Evolutionary conservation across 2,888 invertebrate genomes (phyloP), one percentile per base, ranked within the genome.

Genomic region (Graphium colonna): DNA sequence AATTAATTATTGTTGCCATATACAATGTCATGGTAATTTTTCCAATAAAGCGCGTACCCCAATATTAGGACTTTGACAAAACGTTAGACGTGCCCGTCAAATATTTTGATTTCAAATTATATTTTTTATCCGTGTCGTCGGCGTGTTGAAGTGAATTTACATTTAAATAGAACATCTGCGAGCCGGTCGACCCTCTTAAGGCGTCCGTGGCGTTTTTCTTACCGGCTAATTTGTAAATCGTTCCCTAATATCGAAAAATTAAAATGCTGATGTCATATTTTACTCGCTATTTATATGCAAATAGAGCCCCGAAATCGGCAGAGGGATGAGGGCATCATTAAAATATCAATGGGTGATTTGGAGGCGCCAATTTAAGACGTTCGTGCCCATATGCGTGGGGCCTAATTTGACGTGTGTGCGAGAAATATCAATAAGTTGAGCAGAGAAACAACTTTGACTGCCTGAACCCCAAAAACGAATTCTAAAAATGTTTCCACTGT

Each of bases 211-310:
- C 81, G 73, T 83, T 87, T 86, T 88, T 86, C 88, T 89, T 85
- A 82, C 79, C 78, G 80, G 85, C 86, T 89, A 89, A 88, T 89
- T 89, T 88, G 86, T 84, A 88, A 88, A 89, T 88, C 87, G 84
- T 73, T 80, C 69, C 82, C 86, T 88, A 85, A 88, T 88, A 88
- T 89, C 75, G 81, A 76, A 83, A 87, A 87, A 88, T 89, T 89
- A 86, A 87, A 88, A 89, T 88, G 88, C 87, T 87, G 88, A 89
- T 87, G 87, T 86, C 87, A 87, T 87, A 87, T 86, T 87, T 85
- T 81, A 80, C 75, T 70, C 70, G 70, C 88, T 77, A 88, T 89
- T 89, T 89, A 87, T 86, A 89, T 89, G 88, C 75, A 80, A 87
- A 88, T 87, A 75, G 68, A 70, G 63, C 68, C 68, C 74, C 65